A percentile compares a stretch with the other conserved stretches of the same genome.
These are phyloP conservation scores for Thymelicus acteon DNA, from an alignment of 2,888 invertebrate species.

Conservation along the genomic window DNA sequence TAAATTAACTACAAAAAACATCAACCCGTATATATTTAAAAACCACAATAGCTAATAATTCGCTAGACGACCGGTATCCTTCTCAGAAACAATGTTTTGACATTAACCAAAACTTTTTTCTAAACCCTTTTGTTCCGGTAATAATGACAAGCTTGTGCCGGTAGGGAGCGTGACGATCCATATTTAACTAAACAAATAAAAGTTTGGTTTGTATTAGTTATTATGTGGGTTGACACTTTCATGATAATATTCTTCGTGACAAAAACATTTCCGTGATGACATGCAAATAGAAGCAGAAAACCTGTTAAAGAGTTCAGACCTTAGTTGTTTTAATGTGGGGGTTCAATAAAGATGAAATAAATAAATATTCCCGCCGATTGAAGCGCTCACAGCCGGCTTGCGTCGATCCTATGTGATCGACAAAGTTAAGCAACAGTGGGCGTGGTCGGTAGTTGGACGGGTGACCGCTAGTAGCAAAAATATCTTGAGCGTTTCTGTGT, in stretches of 20 bases:
- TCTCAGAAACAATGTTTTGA: conserved; percentile 71
- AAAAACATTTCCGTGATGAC: too few species aligned
- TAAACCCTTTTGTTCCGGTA: conserved; percentile 56
- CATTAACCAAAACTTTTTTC: conserved; percentile 55
- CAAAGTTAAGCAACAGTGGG: too few species aligned
- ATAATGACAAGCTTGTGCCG: conserved; percentile 55
- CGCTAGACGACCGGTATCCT: conserved; percentile 53
- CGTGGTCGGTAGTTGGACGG: too few species aligned
- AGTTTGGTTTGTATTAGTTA: conserved; percentile 42
- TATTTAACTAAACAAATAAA: conserved; percentile 43
- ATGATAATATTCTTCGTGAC: not conserved
- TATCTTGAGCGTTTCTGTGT: too few species aligned
- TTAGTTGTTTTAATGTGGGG: too few species aligned
- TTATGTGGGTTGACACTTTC: conserved; percentile 18
- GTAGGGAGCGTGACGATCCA: conserved; percentile 47
- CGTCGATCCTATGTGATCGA: too few species aligned
- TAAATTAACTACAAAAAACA: conserved; percentile 17
- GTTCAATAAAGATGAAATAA: too few species aligned
- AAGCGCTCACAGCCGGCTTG: too few species aligned
- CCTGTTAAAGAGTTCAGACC: too few species aligned
- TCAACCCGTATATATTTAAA: conserved; percentile 53
- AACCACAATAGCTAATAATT: conserved; percentile 57
- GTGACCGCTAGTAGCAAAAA: too few species aligned
- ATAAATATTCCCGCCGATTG: too few species aligned
- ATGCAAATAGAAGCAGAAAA: too few species aligned